These are phyloP conservation scores for Crotophaga sulcirostris DNA, from an alignment of 2,113 vertebrate species.

Conservation along the genomic window DNA sequence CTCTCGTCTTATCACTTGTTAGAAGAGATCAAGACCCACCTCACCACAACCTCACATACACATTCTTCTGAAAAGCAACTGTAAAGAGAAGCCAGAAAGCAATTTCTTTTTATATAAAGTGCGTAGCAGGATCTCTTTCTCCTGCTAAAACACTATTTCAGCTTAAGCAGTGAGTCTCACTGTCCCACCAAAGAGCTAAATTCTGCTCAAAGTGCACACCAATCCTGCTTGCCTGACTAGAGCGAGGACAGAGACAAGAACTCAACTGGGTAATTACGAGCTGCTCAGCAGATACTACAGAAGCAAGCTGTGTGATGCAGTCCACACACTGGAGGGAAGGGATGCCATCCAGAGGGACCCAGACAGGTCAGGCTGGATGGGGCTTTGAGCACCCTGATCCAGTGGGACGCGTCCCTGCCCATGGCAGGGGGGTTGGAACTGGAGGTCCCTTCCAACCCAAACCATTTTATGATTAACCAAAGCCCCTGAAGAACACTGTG, in stretches of 20 bases:
- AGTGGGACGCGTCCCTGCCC: no score
- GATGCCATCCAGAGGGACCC: no score
- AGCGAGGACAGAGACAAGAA: fast-evolving
- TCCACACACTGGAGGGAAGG: no score
- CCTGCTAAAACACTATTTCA: neutral
- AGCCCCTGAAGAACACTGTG: neutral
- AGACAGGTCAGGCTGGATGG: no score
- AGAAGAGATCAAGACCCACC: no score
- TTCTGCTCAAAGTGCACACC: neutral
- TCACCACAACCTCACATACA: no score
- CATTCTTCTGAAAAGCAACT: neutral
- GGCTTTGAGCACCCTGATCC: no score
- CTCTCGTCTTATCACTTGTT: no score
- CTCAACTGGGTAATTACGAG: neutral
- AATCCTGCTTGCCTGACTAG: neutral
- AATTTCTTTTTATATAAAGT: neutral
- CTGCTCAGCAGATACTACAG: neutral
- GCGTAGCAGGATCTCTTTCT: neutral
- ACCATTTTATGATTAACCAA: neutral
- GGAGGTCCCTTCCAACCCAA: no score
- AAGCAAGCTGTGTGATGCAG: no score
- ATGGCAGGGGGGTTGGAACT: no score
- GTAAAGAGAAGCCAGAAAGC: neutral
- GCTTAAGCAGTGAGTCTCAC: neutral
- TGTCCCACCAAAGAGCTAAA: neutral